A percentile compares a stretch with the other conserved stretches of the same genome.
Conservation (phyloP, 2,888 invertebrate species). For the Pecten maximus region DNA sequence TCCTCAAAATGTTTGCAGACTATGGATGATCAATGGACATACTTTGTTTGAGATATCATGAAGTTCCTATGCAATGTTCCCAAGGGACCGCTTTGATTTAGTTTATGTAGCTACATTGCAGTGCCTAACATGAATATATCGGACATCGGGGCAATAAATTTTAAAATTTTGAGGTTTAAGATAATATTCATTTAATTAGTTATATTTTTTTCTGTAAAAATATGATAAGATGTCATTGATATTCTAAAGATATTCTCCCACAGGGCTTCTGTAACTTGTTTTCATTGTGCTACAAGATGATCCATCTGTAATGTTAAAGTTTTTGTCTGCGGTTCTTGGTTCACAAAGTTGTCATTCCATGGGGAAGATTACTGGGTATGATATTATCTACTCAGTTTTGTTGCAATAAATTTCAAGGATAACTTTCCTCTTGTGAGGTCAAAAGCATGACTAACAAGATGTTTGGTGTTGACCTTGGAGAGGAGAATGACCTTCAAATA, state of each 20-base stretch:
- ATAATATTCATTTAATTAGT: background rate
- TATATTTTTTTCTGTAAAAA: background rate
- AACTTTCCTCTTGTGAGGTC: background rate
- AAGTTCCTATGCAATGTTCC: constrained; percentile 15
- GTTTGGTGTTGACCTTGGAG: background rate
- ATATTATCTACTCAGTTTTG: background rate
- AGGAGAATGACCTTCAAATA: background rate
- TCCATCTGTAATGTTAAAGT: background rate
- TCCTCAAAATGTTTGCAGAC: background rate
- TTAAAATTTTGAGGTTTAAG: background rate
- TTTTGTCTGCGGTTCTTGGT: constrained; percentile 1
- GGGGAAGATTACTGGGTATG: background rate
- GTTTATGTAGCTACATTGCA: background rate
- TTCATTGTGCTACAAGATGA: background rate
- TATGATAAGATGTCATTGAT: background rate
- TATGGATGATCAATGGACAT: background rate
- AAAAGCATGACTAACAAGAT: background rate
- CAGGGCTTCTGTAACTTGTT: background rate
- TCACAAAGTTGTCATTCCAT: background rate
- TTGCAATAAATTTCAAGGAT: background rate
- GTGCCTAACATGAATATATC: background rate
- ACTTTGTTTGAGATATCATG: background rate
- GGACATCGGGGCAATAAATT: background rate
- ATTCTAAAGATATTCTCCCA: background rate
- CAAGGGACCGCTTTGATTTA: background rate